Base-by-base conservation (phyloP, 2,888 invertebrate species). In the Polia nebulosa region DNA sequence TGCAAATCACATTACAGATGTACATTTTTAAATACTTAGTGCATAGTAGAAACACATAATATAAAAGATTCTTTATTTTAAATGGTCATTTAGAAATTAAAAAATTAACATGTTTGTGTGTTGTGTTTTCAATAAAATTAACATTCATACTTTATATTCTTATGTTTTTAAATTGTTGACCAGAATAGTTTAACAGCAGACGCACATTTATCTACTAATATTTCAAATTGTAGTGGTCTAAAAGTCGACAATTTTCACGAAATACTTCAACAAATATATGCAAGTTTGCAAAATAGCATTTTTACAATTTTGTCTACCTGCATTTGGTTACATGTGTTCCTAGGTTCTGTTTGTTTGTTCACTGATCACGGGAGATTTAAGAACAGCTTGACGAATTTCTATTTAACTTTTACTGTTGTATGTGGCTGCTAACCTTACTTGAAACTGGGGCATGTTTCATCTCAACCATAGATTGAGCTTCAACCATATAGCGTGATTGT, bases 91-190 rank as follows among this genome's bases (percentile, higher is more conserved):
- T 25, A 3, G 39, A 41, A 51, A 36, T 44, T 25, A 4, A 45
- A 4, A 45, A 55, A 63, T 71, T 45, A 45, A 55, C 27, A 41
- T 59, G 4, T 53, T 39, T 44, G n/a, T 57, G 39, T n/a, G n/a
- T n/a, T n/a, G n/a, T n/a, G n/a, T n/a, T n/a, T n/a, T n/a, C n/a
- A n/a, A n/a, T n/a, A n/a, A n/a, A n/a, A n/a, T n/a, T n/a, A n/a
- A n/a, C n/a, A n/a, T 57, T 55, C 27, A 57, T 64, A 64, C 17
- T 36, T 67, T 52, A 32, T 41, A 57, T 44, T 9, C 47, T 73
- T 63, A 66, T 45, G 63, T 71, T 67, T 68, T 55, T 7, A 71
- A 60, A 58, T 78, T 61, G 47, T 65, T 71, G 52, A 55, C 39
- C 29, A 59, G 51, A 51, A 63, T 57, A 56, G n/a, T 66, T 67